Evolutionary conservation across 2,113 vertebrate genomes (phyloP).

Genomic region (Pluvianellus socialis): DNA sequence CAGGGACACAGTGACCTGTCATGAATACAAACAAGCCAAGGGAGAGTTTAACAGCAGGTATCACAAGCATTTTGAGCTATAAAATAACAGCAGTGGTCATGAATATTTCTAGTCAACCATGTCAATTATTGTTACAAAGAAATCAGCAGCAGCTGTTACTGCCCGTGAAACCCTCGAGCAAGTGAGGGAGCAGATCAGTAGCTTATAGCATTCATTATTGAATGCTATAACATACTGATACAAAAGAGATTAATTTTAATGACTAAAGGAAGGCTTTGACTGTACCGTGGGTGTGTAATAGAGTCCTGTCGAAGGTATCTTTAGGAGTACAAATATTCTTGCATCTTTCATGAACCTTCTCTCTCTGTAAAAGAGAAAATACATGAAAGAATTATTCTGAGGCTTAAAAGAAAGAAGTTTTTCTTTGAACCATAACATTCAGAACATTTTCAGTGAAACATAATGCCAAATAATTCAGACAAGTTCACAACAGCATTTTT

Average conservation of each 20-base stretch:
- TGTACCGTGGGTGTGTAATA: constrained; percentile 86
- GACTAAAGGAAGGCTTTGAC: neutral
- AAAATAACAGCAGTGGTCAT: neutral
- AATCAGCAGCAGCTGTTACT: neutral
- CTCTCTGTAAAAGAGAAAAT: constrained; percentile 81
- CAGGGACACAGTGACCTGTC: neutral
- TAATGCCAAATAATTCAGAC: neutral
- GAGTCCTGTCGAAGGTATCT: constrained; percentile 83
- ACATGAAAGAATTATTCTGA: constrained; percentile 20
- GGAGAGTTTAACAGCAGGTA: neutral
- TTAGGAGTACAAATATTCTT: constrained; percentile 89
- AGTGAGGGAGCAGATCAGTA: neutral
- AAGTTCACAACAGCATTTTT: neutral
- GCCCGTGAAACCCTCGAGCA: neutral
- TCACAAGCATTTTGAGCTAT: neutral
- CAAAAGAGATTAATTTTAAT: neutral
- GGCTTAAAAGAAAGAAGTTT: neutral
- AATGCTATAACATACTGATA: neutral
- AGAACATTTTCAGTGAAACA: neutral
- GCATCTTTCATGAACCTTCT: constrained; percentile 91
- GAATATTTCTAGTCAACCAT: neutral
- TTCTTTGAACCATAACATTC: neutral
- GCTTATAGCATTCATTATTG: neutral
- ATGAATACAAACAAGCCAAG: neutral
- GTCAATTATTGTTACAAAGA: neutral